Evolutionary conservation across 2,113 vertebrate species (phyloP), one percentile per base, ranked within the genome.

Genomic region (Axis porcinus): DNA sequence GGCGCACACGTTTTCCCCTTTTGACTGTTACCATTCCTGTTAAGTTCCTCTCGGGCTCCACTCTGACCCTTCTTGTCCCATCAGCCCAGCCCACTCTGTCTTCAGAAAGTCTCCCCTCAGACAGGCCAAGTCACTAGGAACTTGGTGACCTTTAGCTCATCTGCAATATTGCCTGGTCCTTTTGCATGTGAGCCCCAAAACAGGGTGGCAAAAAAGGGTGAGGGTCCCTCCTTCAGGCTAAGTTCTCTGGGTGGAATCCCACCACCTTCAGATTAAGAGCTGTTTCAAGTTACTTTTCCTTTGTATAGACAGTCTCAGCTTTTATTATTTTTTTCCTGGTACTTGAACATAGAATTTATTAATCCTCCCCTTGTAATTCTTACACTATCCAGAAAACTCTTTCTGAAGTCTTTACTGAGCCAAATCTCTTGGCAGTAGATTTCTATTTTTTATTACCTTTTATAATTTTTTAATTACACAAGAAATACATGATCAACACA

Each of bases 391-490:
- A 84, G 81, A 96, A 94, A 95, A 10, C 57, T 90, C 30, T 88
- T 58, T 84, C 88, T 79, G 47, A 88, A 84, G 92, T 97, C 70
- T 57, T 83, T 95, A 87, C 74, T 85, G 30, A 89, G 58, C 47
- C 82, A 82, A 94, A 55, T 86, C 58, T 97, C 70, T 67, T 14
- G 85, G 67, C 47, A 62, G n/a, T 40, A 14, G 33, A 36, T 62
- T 89, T 86, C 74, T 67, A 60, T 83, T 93, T 95, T 96, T 96
- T 36, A 94, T 89, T 95, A 78, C 33, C 30, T 96, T 93, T 92
- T 86, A 60, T 85, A 58, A 82, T 79, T 82, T 95, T 67, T 94
- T 57, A 96, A 92, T 93, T 95, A 85, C 25, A 84, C n/a, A 93
- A 93, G 52, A 86, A 91, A 86, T 52, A 52, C n/a, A 62, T 30